Evolutionary conservation across 2,113 vertebrate species (phyloP).

Genomic region (Periophthalmodon schlosseri): DNA sequence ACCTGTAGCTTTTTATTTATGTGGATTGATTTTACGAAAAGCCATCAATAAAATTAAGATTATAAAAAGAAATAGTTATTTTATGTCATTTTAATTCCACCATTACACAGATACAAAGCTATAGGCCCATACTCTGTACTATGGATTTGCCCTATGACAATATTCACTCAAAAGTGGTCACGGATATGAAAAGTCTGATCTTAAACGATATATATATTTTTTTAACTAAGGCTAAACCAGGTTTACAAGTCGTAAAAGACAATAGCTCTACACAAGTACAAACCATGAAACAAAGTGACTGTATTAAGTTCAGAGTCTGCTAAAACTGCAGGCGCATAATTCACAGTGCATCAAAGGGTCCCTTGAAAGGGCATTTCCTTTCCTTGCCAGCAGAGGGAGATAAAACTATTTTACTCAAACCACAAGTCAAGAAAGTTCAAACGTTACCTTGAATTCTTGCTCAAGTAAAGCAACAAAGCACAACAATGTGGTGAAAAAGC

Average conservation of each 20-base stretch:
- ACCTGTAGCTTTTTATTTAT: too few species aligned
- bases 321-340: background rate
- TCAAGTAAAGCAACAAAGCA: too few species aligned
- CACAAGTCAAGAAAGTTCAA: slow-evolving; percentile 14
- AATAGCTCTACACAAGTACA: background rate
- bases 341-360: too few species aligned
- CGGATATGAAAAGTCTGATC: too few species aligned
- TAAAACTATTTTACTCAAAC: slow-evolving; percentile 33
- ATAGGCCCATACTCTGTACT: too few species aligned
- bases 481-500: background rate
- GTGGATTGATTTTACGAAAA: too few species aligned
- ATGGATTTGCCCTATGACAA: too few species aligned
- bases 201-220: background rate
- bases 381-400: slow-evolving; percentile 49
- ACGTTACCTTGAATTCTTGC: background rate
- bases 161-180: too few species aligned
- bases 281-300: background rate
- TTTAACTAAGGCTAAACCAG: background rate
- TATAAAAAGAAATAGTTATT: too few species aligned
- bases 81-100: too few species aligned
- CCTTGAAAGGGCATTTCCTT: background rate
- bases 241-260: background rate
- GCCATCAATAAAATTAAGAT: too few species aligned
- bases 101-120: too few species aligned
- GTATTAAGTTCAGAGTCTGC: background rate